Conservation (phyloP, 2,797 vertebrate genomes). For the Squalus acanthias region DNA sequence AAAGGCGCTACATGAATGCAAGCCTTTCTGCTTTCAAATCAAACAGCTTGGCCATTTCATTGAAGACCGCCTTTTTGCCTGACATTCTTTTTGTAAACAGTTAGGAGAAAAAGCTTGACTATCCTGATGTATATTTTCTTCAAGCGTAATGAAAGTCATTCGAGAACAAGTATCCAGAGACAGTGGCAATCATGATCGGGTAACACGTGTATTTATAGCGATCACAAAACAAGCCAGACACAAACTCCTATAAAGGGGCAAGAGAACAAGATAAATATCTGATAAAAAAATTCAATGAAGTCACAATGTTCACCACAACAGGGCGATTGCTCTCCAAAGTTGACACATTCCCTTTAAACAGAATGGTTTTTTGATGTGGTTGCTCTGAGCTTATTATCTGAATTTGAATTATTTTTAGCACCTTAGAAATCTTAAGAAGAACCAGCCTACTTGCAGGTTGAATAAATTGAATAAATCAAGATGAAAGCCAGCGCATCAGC, state of each 20-base stretch:
- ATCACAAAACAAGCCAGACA: neutral
- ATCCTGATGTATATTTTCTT: too few species aligned
- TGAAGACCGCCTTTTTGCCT: too few species aligned
- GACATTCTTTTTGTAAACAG: too few species aligned
- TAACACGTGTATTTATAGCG: neutral
- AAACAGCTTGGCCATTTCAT: too few species aligned
- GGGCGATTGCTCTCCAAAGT: neutral
- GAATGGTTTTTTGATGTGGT: neutral
- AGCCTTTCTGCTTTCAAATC: too few species aligned
- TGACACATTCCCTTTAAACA: neutral
- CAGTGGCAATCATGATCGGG: neutral
- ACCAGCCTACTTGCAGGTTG: neutral
- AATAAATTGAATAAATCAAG: neutral
- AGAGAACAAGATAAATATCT: neutral
- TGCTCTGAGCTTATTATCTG: neutral
- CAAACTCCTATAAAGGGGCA: too few species aligned
- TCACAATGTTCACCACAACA: neutral
- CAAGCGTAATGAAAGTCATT: neutral
- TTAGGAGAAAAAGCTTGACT: too few species aligned
- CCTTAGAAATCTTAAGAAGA: neutral
- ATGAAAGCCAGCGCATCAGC: neutral
- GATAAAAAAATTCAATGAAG: neutral
- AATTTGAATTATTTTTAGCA: neutral
- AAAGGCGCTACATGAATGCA: too few species aligned
- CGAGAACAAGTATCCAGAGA: neutral